Base-by-base conservation (phyloP, 2,888 invertebrate genomes). In the Epirrita christyi region DNA sequence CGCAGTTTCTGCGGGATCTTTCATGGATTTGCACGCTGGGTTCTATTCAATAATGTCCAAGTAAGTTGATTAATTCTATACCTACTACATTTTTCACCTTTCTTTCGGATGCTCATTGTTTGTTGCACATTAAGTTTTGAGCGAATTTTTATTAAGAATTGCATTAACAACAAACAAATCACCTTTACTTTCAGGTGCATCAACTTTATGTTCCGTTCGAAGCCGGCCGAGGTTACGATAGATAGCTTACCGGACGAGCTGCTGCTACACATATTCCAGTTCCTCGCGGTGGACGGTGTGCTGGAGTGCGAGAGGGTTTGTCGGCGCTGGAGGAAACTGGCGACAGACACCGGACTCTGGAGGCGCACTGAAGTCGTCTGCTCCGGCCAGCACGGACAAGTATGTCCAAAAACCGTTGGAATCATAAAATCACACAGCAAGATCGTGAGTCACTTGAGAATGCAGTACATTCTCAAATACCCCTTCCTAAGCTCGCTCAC, bases 391-490 rank as follows among this genome's bases (percentile, higher is more conserved):
- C 82, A 83, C 27, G 86, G 84, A 21, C 78, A 84, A 65, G 82
- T 76, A 64, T 84, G 81, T 70, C 72, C 80, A 40, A 80, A 72
- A 65, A 85, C 78, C 55, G 59, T 85, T 32, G 65, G 77, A 45
- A 78, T 89, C 14, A 83, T 92, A 48, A 60, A 59, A 51, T 72
- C 82, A 8, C 89, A 92, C 65, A 65, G 75, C 50, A 74, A 82
- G 54, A 78, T 73, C 48, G 79, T 92, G 48, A 71, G 71, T 27
- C 71, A 80, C 59, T 69, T 92, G 28, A 86, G 85, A 69, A 64
- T 92, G 50, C 88, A 90, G 64, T 88, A 90, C 70, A 78, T 88
- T 2, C 82, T 88, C 63, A 82, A 75, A 57, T 91, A 88, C 59
- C 62, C 78, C 13, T 64, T 75, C 9, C 79, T 90, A 15, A 79